Evolutionary conservation across 2,797 vertebrate species (phyloP).

Genomic region (Phrynocephalus guinanensis): DNA sequence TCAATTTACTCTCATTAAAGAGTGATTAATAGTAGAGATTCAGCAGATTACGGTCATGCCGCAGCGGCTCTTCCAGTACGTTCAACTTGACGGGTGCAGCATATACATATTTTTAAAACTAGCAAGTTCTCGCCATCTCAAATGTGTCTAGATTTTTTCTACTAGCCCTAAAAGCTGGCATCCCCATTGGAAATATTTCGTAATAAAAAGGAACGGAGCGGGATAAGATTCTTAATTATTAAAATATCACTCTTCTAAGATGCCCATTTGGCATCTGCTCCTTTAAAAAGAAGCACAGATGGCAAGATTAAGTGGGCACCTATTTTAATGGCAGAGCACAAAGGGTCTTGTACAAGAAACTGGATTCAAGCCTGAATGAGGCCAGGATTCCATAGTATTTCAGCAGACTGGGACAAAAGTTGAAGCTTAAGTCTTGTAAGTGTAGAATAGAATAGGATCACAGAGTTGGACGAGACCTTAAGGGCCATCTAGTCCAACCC

Average conservation of each 20-base stretch:
- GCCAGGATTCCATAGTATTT: too few relatives aligned
- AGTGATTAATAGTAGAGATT: conserved; percentile 70
- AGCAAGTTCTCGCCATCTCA: conserved; percentile 18
- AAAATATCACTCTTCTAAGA: not conserved
- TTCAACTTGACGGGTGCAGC: conserved; percentile 36
- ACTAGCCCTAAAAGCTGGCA: conserved; percentile 15
- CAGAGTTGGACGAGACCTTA: too few relatives aligned
- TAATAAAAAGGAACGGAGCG: not conserved
- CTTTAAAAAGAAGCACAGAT: conserved; percentile 35
- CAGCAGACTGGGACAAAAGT: too few relatives aligned
- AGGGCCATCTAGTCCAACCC: too few relatives aligned
- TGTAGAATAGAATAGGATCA: not conserved
- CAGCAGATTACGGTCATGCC: conserved; percentile 57
- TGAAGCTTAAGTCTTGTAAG: too few relatives aligned
- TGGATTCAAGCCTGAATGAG: not conserved
- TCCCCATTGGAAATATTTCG: conserved; percentile 4
- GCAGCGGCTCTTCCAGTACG: conserved; percentile 44
- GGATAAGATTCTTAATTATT: not conserved
- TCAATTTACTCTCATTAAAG: conserved; percentile 74
- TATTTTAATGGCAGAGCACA: not conserved
- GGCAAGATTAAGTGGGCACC: not conserved
- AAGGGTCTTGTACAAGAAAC: not conserved
- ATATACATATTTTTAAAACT: not conserved
- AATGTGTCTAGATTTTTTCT: conserved; percentile 1
- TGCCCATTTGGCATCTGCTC: conserved; percentile 27